Conservation (phyloP, 1,140 invertebrate genomes). For the Calycopis cecrops region DNA sequence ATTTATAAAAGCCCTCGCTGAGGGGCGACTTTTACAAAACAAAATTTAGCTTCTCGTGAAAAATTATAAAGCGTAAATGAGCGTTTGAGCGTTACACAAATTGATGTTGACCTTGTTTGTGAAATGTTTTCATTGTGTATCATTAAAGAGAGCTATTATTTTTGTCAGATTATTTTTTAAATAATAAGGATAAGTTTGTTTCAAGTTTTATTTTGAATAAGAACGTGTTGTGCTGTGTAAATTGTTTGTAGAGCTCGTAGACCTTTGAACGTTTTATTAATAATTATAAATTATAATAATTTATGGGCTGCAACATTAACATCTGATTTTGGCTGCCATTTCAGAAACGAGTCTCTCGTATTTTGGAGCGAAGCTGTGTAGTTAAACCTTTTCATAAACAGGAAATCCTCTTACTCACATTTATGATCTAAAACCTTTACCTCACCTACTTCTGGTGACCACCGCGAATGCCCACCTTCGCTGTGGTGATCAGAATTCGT, state of each 20-base stretch:
- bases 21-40: not conserved
- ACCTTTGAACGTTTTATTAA: not conserved
- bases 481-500: too few relatives aligned
- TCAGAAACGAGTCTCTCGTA: too few relatives aligned
- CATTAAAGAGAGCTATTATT: constrained; percentile 3
- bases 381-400: too few relatives aligned
- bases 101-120: constrained; percentile 7
- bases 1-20: too few relatives aligned
- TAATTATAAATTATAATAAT: not conserved
- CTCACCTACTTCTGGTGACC: too few relatives aligned
- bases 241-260: not conserved
- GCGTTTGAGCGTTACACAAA: constrained; percentile 9
- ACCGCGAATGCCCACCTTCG: too few relatives aligned
- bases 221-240: not conserved
- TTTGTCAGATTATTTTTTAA: not conserved
- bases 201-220: not conserved
- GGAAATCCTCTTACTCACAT: too few relatives aligned
- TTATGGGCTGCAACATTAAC: not conserved
- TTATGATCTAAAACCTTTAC: too few relatives aligned
- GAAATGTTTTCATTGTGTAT: constrained; percentile 4
- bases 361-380: too few relatives aligned
- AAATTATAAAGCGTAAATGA: constrained; percentile 7
- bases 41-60: constrained; percentile 9
- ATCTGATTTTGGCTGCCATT: not conserved
- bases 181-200: constrained; percentile 2